A percentile compares a stretch with the other conserved stretches of the same genome.
These are phyloP conservation scores for Meandrina meandrites DNA, from an alignment of 92 coral and sea anemone species.

Conservation along the genomic window DNA sequence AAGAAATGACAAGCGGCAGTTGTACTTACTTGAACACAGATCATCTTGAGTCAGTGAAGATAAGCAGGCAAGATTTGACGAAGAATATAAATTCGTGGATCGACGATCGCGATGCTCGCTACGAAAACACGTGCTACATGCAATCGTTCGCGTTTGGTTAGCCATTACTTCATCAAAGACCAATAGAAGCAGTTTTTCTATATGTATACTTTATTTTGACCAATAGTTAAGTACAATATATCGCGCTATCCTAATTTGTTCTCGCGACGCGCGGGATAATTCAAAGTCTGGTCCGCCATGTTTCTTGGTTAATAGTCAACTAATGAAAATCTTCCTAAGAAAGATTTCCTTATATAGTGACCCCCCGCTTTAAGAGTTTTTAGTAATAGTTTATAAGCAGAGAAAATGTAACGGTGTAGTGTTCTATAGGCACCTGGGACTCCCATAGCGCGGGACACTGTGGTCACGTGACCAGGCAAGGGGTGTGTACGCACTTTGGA, in stretches of 20 bases:
- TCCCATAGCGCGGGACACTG: too few species aligned
- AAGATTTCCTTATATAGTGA: conserved; percentile 2
- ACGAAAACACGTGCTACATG: not conserved
- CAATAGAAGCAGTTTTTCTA: conserved; percentile 8
- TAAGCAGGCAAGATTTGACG: too few species aligned
- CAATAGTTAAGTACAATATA: not conserved
- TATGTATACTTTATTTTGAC: conserved; percentile 14
- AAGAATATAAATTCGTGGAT: too few species aligned
- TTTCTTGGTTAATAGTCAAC: not conserved
- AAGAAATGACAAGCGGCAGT: too few species aligned
- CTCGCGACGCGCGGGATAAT: conserved; percentile 2
- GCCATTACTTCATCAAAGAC: not conserved
- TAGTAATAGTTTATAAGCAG: too few species aligned
- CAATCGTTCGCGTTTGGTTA: not conserved
- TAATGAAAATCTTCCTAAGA: not conserved
- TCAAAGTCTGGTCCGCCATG: not conserved
- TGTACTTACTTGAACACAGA: too few species aligned
- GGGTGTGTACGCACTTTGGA: too few species aligned
- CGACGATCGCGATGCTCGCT: too few species aligned
- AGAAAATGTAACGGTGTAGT: too few species aligned
- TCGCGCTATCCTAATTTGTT: not conserved
- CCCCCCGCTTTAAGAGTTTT: conserved; percentile 33
- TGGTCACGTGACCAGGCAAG: too few species aligned
- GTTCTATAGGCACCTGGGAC: too few species aligned
- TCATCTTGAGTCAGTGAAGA: too few species aligned